Evolutionary conservation across 2,888 invertebrate genomes (phyloP), one percentile per base, ranked within the genome.

Genomic region (Dasypolia templi): DNA sequence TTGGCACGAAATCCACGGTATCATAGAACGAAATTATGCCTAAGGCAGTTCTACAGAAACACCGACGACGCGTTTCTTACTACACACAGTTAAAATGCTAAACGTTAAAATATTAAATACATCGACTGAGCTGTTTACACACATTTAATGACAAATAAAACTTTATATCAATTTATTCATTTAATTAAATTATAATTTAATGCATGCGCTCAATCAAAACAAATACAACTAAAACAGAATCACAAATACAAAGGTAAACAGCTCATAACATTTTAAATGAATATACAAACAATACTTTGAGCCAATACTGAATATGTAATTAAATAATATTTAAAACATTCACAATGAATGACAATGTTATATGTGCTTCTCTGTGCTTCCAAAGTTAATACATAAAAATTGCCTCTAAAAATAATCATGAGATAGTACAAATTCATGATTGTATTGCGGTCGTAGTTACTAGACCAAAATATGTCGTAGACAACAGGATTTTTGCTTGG

Each of bases 291-390:
- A 95, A 95, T 95, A 95, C 94, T 95, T 93, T 92, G 92, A 94
- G 94, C 94, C 95, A 95, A 95, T 95, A 95, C 94, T 94, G 94
- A 91, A 91, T 86, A 86, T 87, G 86, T 88, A 87, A 85, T 75
- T 82, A 84, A 72, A 75, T 78, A 76, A 82, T 72, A 75, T 79
- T 68, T 77, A 51, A 75, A 44, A 83, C 70, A 70, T 80, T 76
- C 75, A 77, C 61, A 61, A 75, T 70, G 53, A 82, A 81, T 84
- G 71, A 72, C 55, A 80, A 79, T 71, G 67, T 75, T 68, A 69
- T 69, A 75, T 75, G 76, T 78, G 85, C 74, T 77, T 80, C 62
- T 77, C 78, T 79, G 78, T 78, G 77, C 74, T 77, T 76, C 62
- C 79, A 77, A 78, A 58, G 85, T 85, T 82, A 82, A 72, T 87